These are phyloP conservation scores for Atractosteus spatula DNA, from an alignment of 2,113 vertebrate species.

Conservation along the genomic window DNA sequence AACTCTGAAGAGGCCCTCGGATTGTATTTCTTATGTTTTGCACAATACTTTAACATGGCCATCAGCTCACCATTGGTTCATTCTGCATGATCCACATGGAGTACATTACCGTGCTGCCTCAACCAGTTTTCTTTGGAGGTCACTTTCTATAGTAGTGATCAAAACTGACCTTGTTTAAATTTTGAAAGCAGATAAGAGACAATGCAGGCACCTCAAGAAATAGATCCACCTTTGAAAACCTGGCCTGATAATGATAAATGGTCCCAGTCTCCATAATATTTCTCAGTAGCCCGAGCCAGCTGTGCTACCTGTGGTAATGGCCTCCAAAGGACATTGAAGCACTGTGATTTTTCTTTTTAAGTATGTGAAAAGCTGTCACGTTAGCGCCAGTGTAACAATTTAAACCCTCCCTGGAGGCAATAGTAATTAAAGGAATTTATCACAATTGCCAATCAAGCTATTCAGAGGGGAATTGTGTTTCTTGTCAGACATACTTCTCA, in stretches of 20 bases:
- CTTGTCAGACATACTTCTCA: conserved; percentile 50
- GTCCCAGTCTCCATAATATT: conserved; percentile 51
- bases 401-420: conserved; percentile 52
- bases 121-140: too few species aligned
- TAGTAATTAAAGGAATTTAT: conserved; percentile 51
- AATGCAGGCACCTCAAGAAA: conserved; percentile 39
- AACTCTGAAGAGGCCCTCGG: too few species aligned
- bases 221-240: conserved; percentile 47
- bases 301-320: conserved; percentile 40
- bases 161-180: too few species aligned
- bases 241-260: conserved; percentile 64
- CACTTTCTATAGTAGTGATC: too few species aligned
- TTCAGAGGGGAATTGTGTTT: conserved; percentile 47
- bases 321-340: conserved; percentile 40
- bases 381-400: conserved; percentile 55
- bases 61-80: too few species aligned
- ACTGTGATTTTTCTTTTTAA: conserved; percentile 51
- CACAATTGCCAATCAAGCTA: conserved; percentile 46
- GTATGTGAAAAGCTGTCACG: conserved; percentile 42
- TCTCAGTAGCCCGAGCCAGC: conserved; percentile 52
- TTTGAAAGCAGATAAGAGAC: too few species aligned
- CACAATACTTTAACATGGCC: too few species aligned
- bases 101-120: too few species aligned
- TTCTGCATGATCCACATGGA: too few species aligned
- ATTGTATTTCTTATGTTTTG: too few species aligned